Evolutionary conservation across 2,888 invertebrate genomes (phyloP), one percentile per base, ranked within the genome.

Genomic region (Drosophila suboccidentalis): DNA sequence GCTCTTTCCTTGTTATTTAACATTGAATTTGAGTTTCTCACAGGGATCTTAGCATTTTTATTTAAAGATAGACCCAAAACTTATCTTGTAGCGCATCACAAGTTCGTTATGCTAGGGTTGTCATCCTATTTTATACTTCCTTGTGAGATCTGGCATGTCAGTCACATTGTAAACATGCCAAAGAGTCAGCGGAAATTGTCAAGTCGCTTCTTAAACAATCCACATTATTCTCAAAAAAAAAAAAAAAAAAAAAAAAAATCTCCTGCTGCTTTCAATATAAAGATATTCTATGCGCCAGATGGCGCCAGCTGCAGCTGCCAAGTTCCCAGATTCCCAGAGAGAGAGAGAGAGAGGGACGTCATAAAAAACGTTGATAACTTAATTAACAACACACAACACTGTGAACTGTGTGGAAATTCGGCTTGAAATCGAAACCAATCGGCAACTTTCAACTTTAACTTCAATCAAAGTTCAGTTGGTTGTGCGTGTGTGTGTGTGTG

Each of bases 351-450:
- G 22, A 46, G 13, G 89, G 87, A 87, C 85, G 80, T 86, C 86
- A 89, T 89, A 87, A 85, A 85, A 89, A 80, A 85, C 75, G 68
- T 87, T 87, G 89, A 87, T 87, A 87, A 87, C 85, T 85, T 89
- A 84, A 85, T 85, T 89, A 87, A 85, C 57, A 80, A 63, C 54
- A 19, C 43, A 34, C 26, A 26, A 26, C 5, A 34, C 36, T 29
- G n/a, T 19, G 13, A 15, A 51, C 11, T 41, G 53, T 26, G 26
- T 36, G 15, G 17, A 19, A 53, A 47, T 41, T 29, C 15, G n/a
- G 17, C 43, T 51, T 17, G 17, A 57, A 58, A 46, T 53, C 60
- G n/a, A 11, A 50, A 19, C 13, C 32, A 53, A 46, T 13, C 78
- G 58, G 53, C 63, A 44, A 44, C 44, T 46, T 58, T 57, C 29